Base-by-base conservation (phyloP, 2,113 vertebrate species). In the Corydoras sp. region DNA sequence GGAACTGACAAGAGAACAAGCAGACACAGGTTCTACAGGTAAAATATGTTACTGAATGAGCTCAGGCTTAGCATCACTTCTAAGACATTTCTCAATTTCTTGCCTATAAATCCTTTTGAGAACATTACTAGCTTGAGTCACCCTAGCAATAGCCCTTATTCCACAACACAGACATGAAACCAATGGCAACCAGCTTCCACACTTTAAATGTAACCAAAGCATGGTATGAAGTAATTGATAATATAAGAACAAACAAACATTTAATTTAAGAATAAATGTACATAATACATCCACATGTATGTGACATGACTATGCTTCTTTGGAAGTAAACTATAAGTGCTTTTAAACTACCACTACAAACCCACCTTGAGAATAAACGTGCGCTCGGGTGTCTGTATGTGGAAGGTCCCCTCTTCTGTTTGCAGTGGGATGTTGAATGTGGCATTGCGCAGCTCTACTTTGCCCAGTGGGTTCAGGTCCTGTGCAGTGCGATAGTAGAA, bases 401-500 rank as follows among this genome's bases (percentile, higher is more conserved):
- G 91, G 81, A 99, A 99, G 68, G 90, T 88, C 0, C 95, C 94
- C 13, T 82, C 88, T 49, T 93, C 93, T 0, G 84, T 91, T 72
- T 90, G 89, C 50, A 90, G 81, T 1, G 90, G 90, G 81, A 90
- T 93, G 58, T 91, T 89, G 83, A 97, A 94, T 32, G 86, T 90
- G 10, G 94, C 93, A 0, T 71, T 69, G 61, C 86, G 80, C 12
- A 99, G 82, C 67, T 93, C 90, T 0, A 98, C 88, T 61, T 83
- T 89, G 54, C 95, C 94, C 32, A 99, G 86, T 3, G 95, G 90
- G 65, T 81, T 93, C 32, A 92, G 82, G 7, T 98, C 96, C 68
- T 95, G 92, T 0, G 92, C 88, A 0, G 90, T 95, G 62, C 95
- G 89, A 77, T 91, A 98, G 77, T 99, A 99, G 5, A 92, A 86